Evolutionary conservation across 2,797 vertebrate genomes (phyloP), one percentile per base, ranked within the genome.

Genomic region (Rhynchotus rufescens): DNA sequence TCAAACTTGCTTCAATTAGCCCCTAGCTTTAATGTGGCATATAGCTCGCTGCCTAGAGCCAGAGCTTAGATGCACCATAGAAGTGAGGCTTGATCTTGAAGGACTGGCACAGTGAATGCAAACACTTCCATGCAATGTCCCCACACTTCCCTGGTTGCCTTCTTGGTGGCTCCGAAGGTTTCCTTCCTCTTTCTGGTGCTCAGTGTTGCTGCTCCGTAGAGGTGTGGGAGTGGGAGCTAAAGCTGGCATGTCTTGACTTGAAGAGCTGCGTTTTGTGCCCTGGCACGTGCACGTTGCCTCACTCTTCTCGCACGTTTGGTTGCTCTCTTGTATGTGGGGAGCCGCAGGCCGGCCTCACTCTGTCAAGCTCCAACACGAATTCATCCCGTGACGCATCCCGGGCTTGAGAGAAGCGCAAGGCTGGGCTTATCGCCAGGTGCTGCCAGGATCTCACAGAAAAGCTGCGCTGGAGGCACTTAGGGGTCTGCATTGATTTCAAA

Each of bases 111-210:
- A 52, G 47, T 20, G 30, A 3, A 26, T 54, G n/a, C 59, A 28
- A 76, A 19, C 49, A 44, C 36, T 36, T 76, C 15, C 2, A 9
- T 30, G 23, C 30, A 11, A 11, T 19, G 20, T 61, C 79, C 59
- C 23, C 34, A 30, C n/a, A 42, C 2, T 8, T 5, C 5, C 0
- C 3, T 9, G 0, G 4, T 82, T 66, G 76, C 12, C 51, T 86
- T 34, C 15, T 13, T 30, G 26, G 56, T 2, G 1, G 21, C 83
- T 84, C 54, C n/a, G 25, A 30, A 77, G 52, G 47, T 38, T 59
- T 62, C 0, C 0, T 26, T 64, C 25, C 25, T 71, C 65, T 74
- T 38, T 2, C 0, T 12, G 56, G 34, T 8, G 13, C 17, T 62
- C 11, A 1, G 15, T 19, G 16, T 9, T 51, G 9, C 38, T 77